These are phyloP conservation scores for Metopia argyrocephala DNA, from an alignment of 2,888 invertebrate species.

Conservation along the genomic window DNA sequence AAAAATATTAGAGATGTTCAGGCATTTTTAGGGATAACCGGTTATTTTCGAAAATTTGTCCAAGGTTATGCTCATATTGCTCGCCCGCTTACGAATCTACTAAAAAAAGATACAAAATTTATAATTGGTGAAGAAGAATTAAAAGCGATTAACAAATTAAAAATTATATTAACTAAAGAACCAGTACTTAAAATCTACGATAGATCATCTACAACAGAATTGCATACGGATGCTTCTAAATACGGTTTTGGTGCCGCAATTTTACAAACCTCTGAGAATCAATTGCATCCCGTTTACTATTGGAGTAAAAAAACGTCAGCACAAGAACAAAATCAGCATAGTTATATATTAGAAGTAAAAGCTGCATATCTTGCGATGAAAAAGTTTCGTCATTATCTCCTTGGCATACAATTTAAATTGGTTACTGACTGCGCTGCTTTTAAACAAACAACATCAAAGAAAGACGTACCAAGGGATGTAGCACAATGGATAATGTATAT, in stretches of 20 bases:
- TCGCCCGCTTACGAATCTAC: neutral
- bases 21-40: neutral
- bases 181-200: constrained; percentile 49
- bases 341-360: too few species aligned
- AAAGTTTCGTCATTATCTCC: too few species aligned
- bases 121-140: neutral
- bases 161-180: constrained; percentile 12
- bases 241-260: constrained; percentile 60
- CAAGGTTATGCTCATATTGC: constrained; percentile 14
- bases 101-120: constrained; percentile 11
- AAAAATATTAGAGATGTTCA: constrained; percentile 30
- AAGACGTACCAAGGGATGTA: too few species aligned
- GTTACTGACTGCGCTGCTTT: too few species aligned
- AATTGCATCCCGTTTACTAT: too few species aligned
- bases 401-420: too few species aligned
- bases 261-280: too few species aligned
- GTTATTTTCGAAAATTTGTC: constrained; percentile 7
- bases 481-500: too few species aligned
- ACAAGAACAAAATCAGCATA: too few species aligned
- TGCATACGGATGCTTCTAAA: constrained; percentile 62
- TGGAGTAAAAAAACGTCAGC: too few species aligned
- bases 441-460: too few species aligned
- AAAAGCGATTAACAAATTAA: neutral
- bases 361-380: too few species aligned
- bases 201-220: constrained; percentile 47